Evolutionary conservation across 1,140 invertebrate species (phyloP).

Genomic region (Amphibalanus amphitrite): DNA sequence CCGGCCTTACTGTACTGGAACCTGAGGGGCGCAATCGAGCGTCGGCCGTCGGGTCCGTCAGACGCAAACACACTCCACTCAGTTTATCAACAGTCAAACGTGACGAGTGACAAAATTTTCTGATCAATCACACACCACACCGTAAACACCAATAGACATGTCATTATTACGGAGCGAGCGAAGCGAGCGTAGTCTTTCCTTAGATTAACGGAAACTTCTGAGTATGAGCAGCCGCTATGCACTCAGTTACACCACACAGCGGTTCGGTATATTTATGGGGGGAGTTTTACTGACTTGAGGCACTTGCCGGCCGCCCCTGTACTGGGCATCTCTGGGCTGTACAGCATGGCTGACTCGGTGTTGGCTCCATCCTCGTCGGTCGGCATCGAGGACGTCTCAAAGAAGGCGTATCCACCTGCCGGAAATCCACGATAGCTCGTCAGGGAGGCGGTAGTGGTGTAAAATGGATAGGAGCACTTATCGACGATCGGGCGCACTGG

Average conservation of each 20-base stretch:
- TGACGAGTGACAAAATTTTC: too few species aligned
- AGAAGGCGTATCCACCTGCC: constrained; percentile 39
- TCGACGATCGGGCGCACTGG: too few species aligned
- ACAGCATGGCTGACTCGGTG: constrained; percentile 31
- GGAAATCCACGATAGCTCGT: too few species aligned
- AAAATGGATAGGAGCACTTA: too few species aligned
- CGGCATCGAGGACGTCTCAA: constrained; percentile 38
- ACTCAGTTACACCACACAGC: too few species aligned
- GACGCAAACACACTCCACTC: neutral
- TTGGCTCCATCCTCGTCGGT: constrained; percentile 21
- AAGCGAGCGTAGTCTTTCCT: too few species aligned
- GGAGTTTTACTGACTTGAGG: constrained; percentile 30
- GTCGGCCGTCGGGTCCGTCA: too few species aligned
- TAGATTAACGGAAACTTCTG: neutral
- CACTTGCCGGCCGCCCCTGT: constrained; percentile 36
- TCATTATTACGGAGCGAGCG: too few species aligned
- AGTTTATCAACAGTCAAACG: constrained; percentile 1
- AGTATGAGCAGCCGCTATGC: neutral
- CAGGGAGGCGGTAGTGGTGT: too few species aligned
- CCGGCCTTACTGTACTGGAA: constrained; percentile 37
- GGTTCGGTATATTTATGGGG: too few species aligned
- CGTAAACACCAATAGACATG: too few species aligned
- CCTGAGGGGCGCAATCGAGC: too few species aligned
- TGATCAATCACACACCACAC: constrained; percentile 32
- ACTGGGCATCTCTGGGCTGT: constrained; percentile 33